Evolutionary conservation across 2,888 invertebrate genomes (phyloP).

Genomic region (Hylaea fasciaria): DNA sequence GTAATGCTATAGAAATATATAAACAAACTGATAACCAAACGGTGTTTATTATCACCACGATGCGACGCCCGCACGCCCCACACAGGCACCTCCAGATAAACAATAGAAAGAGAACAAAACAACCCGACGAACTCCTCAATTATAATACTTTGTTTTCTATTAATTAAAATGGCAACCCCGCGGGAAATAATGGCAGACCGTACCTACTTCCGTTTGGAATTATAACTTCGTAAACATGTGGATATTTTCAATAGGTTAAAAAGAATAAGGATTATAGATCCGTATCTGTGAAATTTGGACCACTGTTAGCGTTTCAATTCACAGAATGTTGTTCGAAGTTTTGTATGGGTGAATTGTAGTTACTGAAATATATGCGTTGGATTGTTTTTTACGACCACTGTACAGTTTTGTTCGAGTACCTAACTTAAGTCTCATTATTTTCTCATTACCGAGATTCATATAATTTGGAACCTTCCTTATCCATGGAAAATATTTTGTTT

Average conservation of each 20-base stretch:
- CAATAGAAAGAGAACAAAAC: constrained; percentile 30
- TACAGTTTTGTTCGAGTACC: no score
- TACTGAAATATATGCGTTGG: no score
- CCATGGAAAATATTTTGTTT: no score
- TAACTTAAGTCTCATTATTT: no score
- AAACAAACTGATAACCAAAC: constrained; percentile 16
- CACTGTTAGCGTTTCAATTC: not conserved
- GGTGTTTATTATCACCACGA: constrained; percentile 18
- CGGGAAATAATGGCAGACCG: constrained; percentile 32
- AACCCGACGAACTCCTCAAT: constrained; percentile 34
- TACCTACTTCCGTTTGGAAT: constrained; percentile 21
- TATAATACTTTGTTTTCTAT: constrained; percentile 33
- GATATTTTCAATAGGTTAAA: not conserved
- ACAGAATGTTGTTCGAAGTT: not conserved
- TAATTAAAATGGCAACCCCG: constrained; percentile 35
- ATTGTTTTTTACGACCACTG: no score
- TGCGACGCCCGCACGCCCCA: no score
- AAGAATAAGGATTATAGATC: not conserved
- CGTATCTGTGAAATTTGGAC: not conserved
- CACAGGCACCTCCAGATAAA: constrained; percentile 17
- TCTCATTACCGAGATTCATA: no score
- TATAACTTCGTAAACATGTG: constrained; percentile 10
- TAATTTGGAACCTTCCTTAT: no score
- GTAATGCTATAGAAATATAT: not conserved
- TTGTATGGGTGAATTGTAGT: no score